Base-by-base conservation (phyloP, 2,797 vertebrate genomes). In the Malurus splendens region DNA sequence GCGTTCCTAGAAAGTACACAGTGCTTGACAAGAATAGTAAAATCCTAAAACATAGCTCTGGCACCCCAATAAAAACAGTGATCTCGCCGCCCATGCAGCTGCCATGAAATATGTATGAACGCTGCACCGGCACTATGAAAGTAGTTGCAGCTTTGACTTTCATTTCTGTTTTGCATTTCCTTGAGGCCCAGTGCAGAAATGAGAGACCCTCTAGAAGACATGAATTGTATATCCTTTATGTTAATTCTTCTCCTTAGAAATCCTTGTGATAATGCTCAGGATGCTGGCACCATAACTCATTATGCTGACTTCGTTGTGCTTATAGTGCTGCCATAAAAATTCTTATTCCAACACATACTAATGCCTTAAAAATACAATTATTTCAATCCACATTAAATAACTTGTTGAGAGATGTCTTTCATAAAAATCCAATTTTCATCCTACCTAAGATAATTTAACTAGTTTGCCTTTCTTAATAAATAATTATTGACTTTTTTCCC, bases 101-200 rank as follows among this genome's bases (percentile, higher is more conserved):
- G 45, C 94, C 95, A 96, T 97, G 95, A 95, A 97, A 97, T 96
- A 97, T 96, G 95, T 64, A 97, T 96, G 92, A 89, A 65, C 0
- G 0, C 89, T 76, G 89, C 94, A 79, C 56, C 9, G 45, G 90
- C 78, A 67, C 81, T 86, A 61, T 59, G 94, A 94, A 90, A 94
- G 92, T 47, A 90, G 93, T 61, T 94, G 95, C 84, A 95, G 95
- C 88, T 93, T 94, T 86, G 85, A 96, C 90, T 96, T 96, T 95
- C 92, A 96, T 96, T 96, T 92, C 91, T 96, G 92, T 90, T 96
- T 94, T 95, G 95, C 96, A 95, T 96, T 95, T 97, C 94, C 95
- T 95, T 90, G 94, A 96, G 93, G 93, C 87, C 92, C 90, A 91
- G 59, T 33, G 25, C 91, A 95, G 91, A 94, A 96, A 94, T 80